These are phyloP conservation scores for Cantharis nigra DNA, from an alignment of 2,888 invertebrate genomes.

Conservation along the genomic window DNA sequence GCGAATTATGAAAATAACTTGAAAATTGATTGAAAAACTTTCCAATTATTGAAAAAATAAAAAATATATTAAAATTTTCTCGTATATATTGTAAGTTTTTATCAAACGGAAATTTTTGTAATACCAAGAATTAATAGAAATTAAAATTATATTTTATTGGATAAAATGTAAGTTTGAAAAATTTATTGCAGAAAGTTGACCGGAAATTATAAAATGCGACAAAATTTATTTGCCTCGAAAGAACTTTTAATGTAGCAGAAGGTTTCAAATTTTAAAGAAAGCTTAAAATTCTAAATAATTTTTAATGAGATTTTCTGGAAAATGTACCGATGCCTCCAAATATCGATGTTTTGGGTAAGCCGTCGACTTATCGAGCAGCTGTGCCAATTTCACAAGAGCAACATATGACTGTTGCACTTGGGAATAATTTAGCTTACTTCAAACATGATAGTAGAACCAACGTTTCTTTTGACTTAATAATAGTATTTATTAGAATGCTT, in stretches of 20 bases:
- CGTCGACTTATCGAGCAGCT: not conserved
- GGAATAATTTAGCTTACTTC: too few relatives aligned
- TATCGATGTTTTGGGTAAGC: not conserved
- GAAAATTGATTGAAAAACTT: not conserved
- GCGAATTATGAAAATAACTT: not conserved
- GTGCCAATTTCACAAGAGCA: not conserved
- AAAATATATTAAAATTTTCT: too few relatives aligned
- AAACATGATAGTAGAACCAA: too few relatives aligned
- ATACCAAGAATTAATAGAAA: not conserved
- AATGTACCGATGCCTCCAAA: not conserved
- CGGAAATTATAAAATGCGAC: not conserved
- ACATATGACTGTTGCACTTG: not conserved
- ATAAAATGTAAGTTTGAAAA: not conserved
- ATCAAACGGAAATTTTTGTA: too few relatives aligned
- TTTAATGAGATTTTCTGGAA: not conserved
- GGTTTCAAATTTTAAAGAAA: not conserved
- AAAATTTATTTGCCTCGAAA: not conserved
- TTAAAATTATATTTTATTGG: not conserved
- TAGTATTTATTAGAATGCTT: not conserved
- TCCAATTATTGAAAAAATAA: not conserved
- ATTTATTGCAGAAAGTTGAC: not conserved
- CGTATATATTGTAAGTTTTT: too few relatives aligned
- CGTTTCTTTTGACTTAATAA: too few relatives aligned
- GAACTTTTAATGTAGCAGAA: not conserved
- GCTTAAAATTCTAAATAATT: not conserved